Evolutionary conservation across 2,888 invertebrate genomes (phyloP).

Genomic region (Ichneumon xanthorius): DNA sequence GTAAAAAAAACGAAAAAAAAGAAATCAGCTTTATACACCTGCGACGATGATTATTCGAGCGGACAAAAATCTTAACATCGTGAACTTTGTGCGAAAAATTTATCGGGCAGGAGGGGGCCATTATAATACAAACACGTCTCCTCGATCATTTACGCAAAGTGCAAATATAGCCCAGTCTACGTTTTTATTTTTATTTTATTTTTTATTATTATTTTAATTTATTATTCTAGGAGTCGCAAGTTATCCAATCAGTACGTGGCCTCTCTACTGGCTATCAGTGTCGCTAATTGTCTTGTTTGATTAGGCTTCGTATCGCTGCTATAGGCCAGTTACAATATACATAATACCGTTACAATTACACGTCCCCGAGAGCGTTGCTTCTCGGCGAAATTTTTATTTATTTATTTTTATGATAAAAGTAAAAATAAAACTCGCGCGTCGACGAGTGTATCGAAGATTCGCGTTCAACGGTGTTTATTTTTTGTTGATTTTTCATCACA

Average conservation of each 20-base stretch:
- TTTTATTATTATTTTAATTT: slow-evolving; percentile 8
- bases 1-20: background rate
- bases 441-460: slow-evolving; percentile 13
- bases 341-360: slow-evolving; percentile 28
- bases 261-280: slow-evolving; percentile 39
- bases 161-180: slow-evolving; percentile 52
- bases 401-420: slow-evolving; percentile 33
- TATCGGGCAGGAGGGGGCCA: background rate
- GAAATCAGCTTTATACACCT: background rate
- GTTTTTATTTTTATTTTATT: background rate
- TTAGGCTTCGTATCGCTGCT: slow-evolving; percentile 60
- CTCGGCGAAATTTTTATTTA: background rate
- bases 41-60: slow-evolving; percentile 23
- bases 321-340: slow-evolving; percentile 53
- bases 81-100: slow-evolving; percentile 11
- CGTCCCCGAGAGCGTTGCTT: slow-evolving; percentile 28
- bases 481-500: slow-evolving; percentile 10
- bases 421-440: background rate
- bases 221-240: slow-evolving; percentile 48
- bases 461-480: background rate
- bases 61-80: slow-evolving; percentile 26
- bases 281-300: slow-evolving; percentile 49
- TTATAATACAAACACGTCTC: slow-evolving; percentile 28
- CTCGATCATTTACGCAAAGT: slow-evolving; percentile 50
- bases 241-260: slow-evolving; percentile 55